Evolutionary conservation across 2,113 vertebrate genomes (phyloP).

Genomic region (Phocoena sinus): DNA sequence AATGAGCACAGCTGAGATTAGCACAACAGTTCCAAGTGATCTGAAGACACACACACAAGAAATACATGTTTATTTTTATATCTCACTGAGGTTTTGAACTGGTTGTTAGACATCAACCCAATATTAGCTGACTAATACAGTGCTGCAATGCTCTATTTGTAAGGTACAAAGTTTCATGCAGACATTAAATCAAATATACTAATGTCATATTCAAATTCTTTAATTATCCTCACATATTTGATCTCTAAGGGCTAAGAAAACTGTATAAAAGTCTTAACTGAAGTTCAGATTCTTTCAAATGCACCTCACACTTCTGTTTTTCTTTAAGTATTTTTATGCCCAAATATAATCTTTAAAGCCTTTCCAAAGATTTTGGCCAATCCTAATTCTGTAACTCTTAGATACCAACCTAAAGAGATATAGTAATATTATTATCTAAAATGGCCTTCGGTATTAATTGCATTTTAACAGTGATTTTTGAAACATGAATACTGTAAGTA

Average conservation of each 20-base stretch:
- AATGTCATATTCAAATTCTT: not conserved
- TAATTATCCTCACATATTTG: not conserved
- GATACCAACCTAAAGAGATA: not conserved
- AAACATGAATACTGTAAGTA: conserved; percentile 1
- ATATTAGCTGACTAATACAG: not conserved
- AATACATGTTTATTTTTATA: not conserved
- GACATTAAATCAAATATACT: not conserved
- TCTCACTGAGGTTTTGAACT: not conserved
- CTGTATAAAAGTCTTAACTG: not conserved
- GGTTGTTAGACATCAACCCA: not conserved
- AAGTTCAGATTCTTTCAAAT: not conserved
- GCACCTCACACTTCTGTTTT: not conserved
- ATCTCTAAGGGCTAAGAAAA: not conserved
- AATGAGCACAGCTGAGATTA: not conserved
- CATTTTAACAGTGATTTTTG: conserved; percentile 38
- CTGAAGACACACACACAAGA: not conserved
- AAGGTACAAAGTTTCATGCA: not conserved
- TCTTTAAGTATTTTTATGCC: not conserved
- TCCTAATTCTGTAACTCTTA: not conserved
- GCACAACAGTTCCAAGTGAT: not conserved
- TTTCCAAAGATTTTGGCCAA: not conserved
- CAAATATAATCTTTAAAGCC: not conserved
- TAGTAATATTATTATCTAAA: not conserved
- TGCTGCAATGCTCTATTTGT: not conserved
- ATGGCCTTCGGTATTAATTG: not conserved